These are phyloP conservation scores for Clostera curtula DNA, from an alignment of 2,888 invertebrate species.

Conservation along the genomic window DNA sequence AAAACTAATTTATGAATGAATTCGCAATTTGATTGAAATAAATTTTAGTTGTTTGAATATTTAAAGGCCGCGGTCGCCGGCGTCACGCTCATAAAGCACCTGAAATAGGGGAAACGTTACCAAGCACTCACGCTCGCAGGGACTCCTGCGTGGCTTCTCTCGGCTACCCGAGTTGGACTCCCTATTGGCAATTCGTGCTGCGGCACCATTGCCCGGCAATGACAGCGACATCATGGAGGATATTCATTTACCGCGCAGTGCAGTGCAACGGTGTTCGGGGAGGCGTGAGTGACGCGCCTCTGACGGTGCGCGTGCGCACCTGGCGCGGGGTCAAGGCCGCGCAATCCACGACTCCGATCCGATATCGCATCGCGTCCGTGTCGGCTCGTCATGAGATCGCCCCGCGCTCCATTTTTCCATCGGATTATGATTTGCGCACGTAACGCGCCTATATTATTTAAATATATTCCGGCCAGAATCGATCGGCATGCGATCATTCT, in stretches of 20 bases:
- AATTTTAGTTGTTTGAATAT: no score
- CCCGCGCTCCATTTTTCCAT: slow-evolving; percentile 5
- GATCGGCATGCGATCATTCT: not conserved
- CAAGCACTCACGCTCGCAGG: no score
- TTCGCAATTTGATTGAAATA: no score
- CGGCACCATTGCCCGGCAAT: no score
- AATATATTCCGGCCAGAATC: slow-evolving; percentile 1
- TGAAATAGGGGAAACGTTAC: no score
- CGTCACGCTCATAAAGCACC: no score
- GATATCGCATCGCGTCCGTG: slow-evolving; percentile 15
- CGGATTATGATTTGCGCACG: slow-evolving; percentile 10
- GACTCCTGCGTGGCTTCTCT: no score
- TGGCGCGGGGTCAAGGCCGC: slow-evolving; percentile 30
- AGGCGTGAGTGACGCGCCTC: slow-evolving; percentile 12
- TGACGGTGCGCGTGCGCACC: slow-evolving; percentile 10
- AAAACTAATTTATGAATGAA: no score
- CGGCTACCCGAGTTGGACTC: no score
- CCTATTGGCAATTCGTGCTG: no score
- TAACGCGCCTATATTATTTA: slow-evolving; percentile 18
- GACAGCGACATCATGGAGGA: no score
- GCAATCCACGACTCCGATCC: slow-evolving; percentile 9
- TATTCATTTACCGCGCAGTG: not conserved
- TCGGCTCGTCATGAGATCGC: slow-evolving; percentile 10
- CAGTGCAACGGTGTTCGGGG: slow-evolving; percentile 5
- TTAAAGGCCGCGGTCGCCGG: no score